Base-by-base conservation (phyloP, 2,113 vertebrate genomes). In the Arenaria interpres region DNA sequence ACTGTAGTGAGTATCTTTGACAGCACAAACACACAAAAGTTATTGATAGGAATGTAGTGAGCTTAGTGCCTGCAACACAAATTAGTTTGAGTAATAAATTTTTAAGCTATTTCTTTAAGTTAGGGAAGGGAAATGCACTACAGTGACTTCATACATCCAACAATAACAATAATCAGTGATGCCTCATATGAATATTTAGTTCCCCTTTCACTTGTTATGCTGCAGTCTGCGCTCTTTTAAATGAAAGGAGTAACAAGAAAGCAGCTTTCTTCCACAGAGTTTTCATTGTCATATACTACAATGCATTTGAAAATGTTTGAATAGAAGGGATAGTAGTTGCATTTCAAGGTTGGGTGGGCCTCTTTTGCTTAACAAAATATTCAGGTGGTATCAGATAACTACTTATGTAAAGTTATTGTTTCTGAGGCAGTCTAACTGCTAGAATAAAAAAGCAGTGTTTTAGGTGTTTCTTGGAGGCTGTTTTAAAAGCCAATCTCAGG, bases 71-170 rank as follows among this genome's bases (percentile, higher is more conserved):
- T 73, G 28, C 19, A 59, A 81, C 22, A 87, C 21, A 62, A 30
- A 67, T 46, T 64, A 85, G 23, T 73, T 71, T 37, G 6, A 59
- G 27, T 59, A 71, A 60, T 14, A 60, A 5, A 5, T 37, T 54
- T 77, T 90, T 8, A 86, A 88, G 24, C 4, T 85, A 48, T 68
- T 94, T 90, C 19, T 63, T 89, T 67, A 85, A 63, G 17, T n/a
- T 51, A 6, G 7, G 56, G 17, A 76, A 78, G 35, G 41, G 28
- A 93, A 94, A 91, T 48, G 41, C 66, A 92, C 71, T 96, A 95
- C 74, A 93, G 93, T 60, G 35, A 85, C 62, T 85, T 83, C 53
- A 74, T 80, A 94, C 53, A 90, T 78, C 77, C 85, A 92, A 71
- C 69, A 84, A 8, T 5, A 93, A 77, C n/a, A 90, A 66, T 41